Conservation (phyloP, 2,113 vertebrate species). For the Cephalopholis sonnerati region DNA sequence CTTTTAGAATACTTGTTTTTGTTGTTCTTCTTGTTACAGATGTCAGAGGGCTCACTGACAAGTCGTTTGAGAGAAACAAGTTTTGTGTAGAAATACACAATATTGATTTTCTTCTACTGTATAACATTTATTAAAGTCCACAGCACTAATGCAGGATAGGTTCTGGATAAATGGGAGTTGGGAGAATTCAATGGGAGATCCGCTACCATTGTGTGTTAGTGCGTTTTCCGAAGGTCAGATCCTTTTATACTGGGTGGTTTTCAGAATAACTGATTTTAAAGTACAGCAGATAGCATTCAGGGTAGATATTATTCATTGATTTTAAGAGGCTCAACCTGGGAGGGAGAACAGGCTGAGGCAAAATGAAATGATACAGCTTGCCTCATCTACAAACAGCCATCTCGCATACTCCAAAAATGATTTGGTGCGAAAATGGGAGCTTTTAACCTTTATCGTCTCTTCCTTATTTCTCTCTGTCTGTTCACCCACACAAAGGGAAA, state of each 20-base stretch:
- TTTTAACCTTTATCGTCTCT: conserved; percentile 60
- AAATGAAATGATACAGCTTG: conserved; percentile 46
- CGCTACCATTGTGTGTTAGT: background rate
- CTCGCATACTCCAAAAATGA: conserved; percentile 38
- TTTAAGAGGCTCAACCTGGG: conserved; percentile 41
- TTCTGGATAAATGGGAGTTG: conserved; percentile 24
- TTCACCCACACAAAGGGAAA: conserved; percentile 33
- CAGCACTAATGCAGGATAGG: conserved; percentile 10
- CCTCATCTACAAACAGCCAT: conserved; percentile 51
- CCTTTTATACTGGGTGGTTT: conserved; percentile 25
- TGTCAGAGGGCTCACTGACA: conserved; percentile 46
- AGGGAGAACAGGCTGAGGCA: conserved; percentile 19
- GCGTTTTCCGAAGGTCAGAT: conserved; percentile 50
- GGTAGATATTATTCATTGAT: conserved; percentile 58
- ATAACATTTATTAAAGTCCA: conserved; percentile 57
- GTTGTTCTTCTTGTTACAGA: conserved; percentile 49
- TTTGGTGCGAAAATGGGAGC: conserved; percentile 62
- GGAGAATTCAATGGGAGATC: conserved; percentile 14
- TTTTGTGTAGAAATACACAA: conserved; percentile 51
- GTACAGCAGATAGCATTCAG: conserved; percentile 37
- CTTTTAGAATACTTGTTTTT: conserved; percentile 39
- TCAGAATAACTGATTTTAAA: conserved; percentile 47
- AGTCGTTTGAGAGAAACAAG: conserved; percentile 48
- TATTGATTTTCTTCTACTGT: conserved; percentile 61
- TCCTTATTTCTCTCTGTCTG: conserved; percentile 42